Evolutionary conservation across 2,113 vertebrate species (phyloP), one percentile per base, ranked within the genome.

Genomic region (Podilymbus podiceps): DNA sequence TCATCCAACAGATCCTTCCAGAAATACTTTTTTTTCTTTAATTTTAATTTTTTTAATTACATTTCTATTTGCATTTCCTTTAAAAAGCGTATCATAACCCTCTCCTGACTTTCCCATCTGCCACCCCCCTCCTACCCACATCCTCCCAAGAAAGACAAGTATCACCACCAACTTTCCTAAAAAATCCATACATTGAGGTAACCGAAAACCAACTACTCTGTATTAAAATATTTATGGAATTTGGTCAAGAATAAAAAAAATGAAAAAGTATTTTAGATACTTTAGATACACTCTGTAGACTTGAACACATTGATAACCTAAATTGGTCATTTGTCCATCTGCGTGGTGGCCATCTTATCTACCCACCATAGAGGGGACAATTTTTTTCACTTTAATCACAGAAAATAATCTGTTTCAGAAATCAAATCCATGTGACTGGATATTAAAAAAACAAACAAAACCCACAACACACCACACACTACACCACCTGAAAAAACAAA

Each of bases 61-160:
- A 2, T 58, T 89, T 84, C 89, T 75, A 87, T 81, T 91, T 93
- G 78, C 69, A 59, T 69, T 89, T 85, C 74, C 75, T 95, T 83
- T 82, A 69, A 88, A 72, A 87, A 94, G 69, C 23, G 12, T 53
- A 72, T n/a, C 38, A 59, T 52, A 89, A 92, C 94, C 73, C 66
- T 91, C 68, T 94, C 42, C 67, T 47, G 56, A 90, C 83, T 81
- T 71, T 47, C 60, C 86, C 94, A 95, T 81, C 84, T 85, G 89
- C 69, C 77, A 93, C 3, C 35, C 22, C 30, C 19, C 56, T 92
- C 82, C 95, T 85, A 93, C 85, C 80, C 82, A 88, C 63, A 88
- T 85, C 67, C 72, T 91, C 83, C 76, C 55, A 82, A 81, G 83
- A 85, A 82, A 84, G 64, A 92, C 38, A 87, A 92, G 66, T 66